phyloP scores from a whole-genome alignment of 2,888 invertebrate species.

The Dusona sp. region DNA sequence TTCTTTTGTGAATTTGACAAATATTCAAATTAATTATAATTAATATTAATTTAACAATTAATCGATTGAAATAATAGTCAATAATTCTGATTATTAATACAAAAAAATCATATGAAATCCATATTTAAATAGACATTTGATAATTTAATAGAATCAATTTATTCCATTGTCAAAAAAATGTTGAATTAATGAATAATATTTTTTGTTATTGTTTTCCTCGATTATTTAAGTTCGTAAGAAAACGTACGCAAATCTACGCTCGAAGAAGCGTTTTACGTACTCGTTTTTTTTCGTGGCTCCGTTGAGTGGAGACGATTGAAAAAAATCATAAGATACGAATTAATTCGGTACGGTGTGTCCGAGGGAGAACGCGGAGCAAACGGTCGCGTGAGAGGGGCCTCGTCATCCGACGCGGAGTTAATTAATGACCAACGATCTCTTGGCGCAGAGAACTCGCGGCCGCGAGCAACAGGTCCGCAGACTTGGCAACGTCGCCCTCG shows the following conservation, averaged over 20 bases:
- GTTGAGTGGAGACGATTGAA: conserved; percentile 33
- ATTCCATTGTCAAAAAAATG: not conserved
- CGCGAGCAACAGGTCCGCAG: conserved; percentile 81
- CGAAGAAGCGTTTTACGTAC: not conserved
- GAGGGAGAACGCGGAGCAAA: conserved; percentile 27
- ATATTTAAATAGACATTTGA: too few species aligned
- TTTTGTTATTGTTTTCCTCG: not conserved
- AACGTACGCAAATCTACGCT: not conserved
- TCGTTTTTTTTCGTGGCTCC: conserved; percentile 9
- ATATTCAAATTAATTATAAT: not conserved
- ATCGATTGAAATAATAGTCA: not conserved
- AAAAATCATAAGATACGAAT: conserved; percentile 68
- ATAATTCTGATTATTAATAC: not conserved
- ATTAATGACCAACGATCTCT: conserved; percentile 78
- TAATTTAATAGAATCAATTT: not conserved
- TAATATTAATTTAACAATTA: not conserved
- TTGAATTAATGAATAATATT: not conserved
- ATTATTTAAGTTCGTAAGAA: conserved; percentile 5
- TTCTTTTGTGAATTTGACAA: not conserved
- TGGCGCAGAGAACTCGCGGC: conserved; percentile 48
- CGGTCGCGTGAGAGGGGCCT: conserved; percentile 42
- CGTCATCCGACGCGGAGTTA: conserved; percentile 76
- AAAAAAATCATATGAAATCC: too few species aligned
- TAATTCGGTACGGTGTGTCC: conserved; percentile 72
- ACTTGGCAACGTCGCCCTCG: conserved; percentile 82